Conservation (phyloP, 2,797 vertebrate species). For the Peromyscus eremicus region DNA sequence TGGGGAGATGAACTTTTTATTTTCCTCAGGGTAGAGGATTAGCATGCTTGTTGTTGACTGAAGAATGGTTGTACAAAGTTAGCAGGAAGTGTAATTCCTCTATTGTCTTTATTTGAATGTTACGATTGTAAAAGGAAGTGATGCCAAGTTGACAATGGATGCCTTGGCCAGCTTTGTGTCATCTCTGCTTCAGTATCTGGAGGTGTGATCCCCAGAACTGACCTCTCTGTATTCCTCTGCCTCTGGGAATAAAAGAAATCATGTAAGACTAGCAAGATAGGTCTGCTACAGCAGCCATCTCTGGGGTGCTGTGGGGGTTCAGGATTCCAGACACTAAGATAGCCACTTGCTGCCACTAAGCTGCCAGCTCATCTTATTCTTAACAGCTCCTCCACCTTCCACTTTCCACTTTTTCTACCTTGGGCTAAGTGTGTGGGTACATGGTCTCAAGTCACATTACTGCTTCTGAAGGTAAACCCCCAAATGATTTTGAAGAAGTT, state of each 20-base stretch:
- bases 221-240: background rate
- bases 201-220: background rate
- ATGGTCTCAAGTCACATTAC: background rate
- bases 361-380: background rate
- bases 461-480: background rate
- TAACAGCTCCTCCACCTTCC: background rate
- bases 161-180: background rate
- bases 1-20: background rate
- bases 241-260: background rate
- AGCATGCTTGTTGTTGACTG: background rate
- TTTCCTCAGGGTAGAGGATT: background rate
- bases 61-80: background rate
- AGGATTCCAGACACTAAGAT: background rate
- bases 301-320: background rate
- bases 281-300: background rate
- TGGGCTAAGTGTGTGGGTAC: background rate
- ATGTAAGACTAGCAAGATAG: background rate
- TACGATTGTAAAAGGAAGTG: background rate
- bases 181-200: background rate
- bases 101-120: background rate
- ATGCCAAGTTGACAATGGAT: background rate
- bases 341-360: background rate
- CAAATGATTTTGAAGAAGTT: background rate
- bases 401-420: background rate
- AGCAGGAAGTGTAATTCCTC: background rate